Conservation (phyloP, 2,797 vertebrate genomes). For the Numenius phaeopus region DNA sequence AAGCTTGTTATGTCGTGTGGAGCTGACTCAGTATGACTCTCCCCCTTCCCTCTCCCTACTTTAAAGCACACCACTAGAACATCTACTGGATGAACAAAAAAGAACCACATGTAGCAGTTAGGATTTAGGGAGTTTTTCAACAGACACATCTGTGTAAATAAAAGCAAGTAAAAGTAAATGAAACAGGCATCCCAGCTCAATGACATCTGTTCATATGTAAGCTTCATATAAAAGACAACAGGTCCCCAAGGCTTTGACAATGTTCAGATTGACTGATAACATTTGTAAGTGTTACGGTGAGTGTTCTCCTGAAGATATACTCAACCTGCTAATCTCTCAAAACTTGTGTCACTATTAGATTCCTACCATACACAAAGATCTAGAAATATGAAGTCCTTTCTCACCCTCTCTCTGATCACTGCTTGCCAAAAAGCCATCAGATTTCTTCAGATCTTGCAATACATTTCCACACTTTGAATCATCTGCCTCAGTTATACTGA, state of each 20-base stretch:
- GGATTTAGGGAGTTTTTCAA: not conserved
- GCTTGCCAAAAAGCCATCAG: not conserved
- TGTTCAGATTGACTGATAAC: not conserved
- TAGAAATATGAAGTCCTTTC: not conserved
- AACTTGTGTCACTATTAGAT: not conserved
- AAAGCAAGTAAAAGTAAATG: not conserved
- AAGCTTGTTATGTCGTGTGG: not conserved
- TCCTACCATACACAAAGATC: not conserved
- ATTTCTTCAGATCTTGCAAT: slow-evolving; percentile 34
- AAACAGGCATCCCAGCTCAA: not conserved
- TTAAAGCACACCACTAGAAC: not conserved
- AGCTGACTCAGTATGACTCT: not conserved
- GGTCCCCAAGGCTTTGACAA: not conserved
- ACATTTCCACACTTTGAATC: not conserved
- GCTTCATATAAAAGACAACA: not conserved
- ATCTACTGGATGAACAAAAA: not conserved
- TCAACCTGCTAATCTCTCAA: not conserved
- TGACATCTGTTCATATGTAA: not conserved
- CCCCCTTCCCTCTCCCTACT: not conserved
- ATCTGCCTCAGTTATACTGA: slow-evolving; percentile 36
- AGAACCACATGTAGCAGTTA: not conserved
- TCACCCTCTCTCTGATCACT: slow-evolving; percentile 33
- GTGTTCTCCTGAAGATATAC: not conserved
- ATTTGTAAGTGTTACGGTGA: not conserved
- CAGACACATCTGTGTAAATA: not conserved